Evolutionary conservation across 2,113 vertebrate species (phyloP), one percentile per base, ranked within the genome.

Genomic region (Mesitornis unicolor): DNA sequence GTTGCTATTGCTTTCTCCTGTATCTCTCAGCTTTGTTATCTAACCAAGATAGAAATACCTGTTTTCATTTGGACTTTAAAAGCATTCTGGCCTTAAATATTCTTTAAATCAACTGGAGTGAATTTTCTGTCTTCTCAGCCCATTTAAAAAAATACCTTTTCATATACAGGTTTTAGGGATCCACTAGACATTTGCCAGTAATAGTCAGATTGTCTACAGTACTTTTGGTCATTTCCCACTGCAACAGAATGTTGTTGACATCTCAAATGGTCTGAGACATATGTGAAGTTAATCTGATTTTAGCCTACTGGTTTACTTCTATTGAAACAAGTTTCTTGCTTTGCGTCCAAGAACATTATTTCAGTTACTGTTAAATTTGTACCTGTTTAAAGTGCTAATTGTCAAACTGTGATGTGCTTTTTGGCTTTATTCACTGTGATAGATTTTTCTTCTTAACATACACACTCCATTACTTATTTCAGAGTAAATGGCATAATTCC

Each of bases 351-450:
- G 45, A 81, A 57, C 22, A 24, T 69, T 50, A 67, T 88, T 89
- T 84, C 64, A 57, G 35, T 90, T 89, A 38, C 45, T 73, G 31
- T 59, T 80, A 64, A 50, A 84, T 71, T 87, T 63, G 21, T 96
- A 95, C 69, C 64, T 96, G 69, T 79, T 93, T 81, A 65, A 75
- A 92, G 40, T 80, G 17, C n/a, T 89, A 38, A 92, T 81, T 89
- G 9, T 90, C 31, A 60, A 69, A 93, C 13, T 70, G 21, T 70
- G 57, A 38, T 48, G 31, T 71, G 51, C 22, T 75, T 93, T 89
- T 78, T 78, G 73, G 18, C 35, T 74, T 89, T 65, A 53, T 89
- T 77, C 51, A 11, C 31, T 59, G 5, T 47, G 42, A 19, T 29
- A 47, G 16, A 64, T 38, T 73, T 0, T 0, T 51, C 24, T 29